Base-by-base conservation (phyloP, 2,888 invertebrate genomes). In the Eupithecia dodoneata region DNA sequence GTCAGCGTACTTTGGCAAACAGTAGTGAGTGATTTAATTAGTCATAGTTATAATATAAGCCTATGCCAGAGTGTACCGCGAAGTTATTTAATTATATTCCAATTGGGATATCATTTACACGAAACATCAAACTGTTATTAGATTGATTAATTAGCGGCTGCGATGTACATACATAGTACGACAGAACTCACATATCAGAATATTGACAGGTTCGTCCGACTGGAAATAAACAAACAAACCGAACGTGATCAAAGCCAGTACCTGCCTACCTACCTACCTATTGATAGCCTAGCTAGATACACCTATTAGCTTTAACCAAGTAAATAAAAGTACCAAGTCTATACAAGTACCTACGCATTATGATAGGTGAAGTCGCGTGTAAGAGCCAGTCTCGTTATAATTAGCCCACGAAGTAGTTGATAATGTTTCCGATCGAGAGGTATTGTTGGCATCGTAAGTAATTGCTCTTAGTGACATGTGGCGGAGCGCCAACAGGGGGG, bases 401-500 rank as follows among this genome's bases (percentile, higher is more conserved):
- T 69, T 44, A 69, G 67, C 67, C 4, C 42, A 10, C 67, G 6
- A 15, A 45, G 42, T 18, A 12, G 30, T 63, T 4, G 18, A 2
- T 63, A 63, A 44, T 69, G 67, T 45, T 66, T 69, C 67, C 67
- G n/a, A 63, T 45, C 44, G 67, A 69, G 67, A n/a, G 67, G 42
- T 66, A 66, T 42, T 69, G n/a, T 69, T 69, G 67, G 67, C 67
- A 69, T 44, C 67, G 67, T 44, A n/a, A 69, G 67, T 69, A 69
- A 69, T 69, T 69, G 45, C 18, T 44, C 67, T n/a, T 45, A 69
- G n/a, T 18, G 67, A 42, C 44, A 42, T 3, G n/a, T 69, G 67
- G 67, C 67, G 44, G 7, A 9, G 67, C 7, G 42, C 67, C 67
- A 69, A 7, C 44, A 3, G 7, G 2, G 55, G 9, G 15, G 15